phyloP scores from a whole-genome alignment of 2,888 invertebrate species.

The Atherix ibis region DNA sequence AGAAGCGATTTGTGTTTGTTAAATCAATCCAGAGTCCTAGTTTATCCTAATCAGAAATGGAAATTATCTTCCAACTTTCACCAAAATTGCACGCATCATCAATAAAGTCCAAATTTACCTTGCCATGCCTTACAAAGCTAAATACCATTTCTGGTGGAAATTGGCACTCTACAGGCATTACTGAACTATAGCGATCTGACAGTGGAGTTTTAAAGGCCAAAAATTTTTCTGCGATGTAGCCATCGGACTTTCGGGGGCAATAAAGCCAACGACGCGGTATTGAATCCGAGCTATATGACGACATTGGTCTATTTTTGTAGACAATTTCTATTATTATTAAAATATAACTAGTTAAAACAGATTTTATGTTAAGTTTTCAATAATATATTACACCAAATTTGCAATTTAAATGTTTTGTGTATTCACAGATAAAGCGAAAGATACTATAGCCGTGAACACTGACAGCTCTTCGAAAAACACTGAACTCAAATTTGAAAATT shows the following conservation, averaged over 20 bases:
- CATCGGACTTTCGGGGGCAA: constrained; percentile 67
- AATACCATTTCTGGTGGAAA: constrained; percentile 85
- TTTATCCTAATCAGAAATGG: constrained; percentile 48
- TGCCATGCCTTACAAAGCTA: constrained; percentile 16
- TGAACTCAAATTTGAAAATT: too few species aligned
- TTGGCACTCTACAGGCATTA: constrained; percentile 66
- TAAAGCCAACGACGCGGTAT: constrained; percentile 75
- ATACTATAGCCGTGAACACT: too few species aligned
- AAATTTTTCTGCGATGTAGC: constrained; percentile 65
- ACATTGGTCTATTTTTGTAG: too few species aligned
- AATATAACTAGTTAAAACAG: too few species aligned
- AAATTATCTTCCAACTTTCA: constrained; percentile 1
- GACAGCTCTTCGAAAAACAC: too few species aligned
- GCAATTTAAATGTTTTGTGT: too few species aligned
- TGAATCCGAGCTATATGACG: constrained; percentile 37
- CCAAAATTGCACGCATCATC: neutral
- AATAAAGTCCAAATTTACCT: neutral
- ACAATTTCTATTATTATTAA: too few species aligned
- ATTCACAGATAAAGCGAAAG: too few species aligned
- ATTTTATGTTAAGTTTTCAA: too few species aligned
- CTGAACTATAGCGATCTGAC: constrained; percentile 59
- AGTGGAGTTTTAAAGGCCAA: constrained; percentile 65
- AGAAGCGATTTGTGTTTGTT: constrained; percentile 89
- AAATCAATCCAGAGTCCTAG: constrained; percentile 93
- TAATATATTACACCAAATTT: too few species aligned